Base-by-base conservation (phyloP, 2,888 invertebrate genomes). In the Lamproptera curius region DNA sequence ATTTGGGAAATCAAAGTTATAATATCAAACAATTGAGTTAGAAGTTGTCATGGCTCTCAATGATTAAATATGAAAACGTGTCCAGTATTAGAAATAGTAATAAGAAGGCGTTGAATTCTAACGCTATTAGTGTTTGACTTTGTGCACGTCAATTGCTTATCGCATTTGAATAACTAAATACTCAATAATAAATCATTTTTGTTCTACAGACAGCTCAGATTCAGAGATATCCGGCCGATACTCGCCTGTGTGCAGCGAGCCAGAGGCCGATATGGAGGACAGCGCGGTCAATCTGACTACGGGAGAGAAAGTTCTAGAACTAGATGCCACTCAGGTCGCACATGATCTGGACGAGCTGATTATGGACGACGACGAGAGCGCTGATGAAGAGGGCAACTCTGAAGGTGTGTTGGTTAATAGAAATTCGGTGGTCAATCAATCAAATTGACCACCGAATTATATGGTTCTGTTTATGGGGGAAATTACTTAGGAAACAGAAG, bases 201-300 rank as follows among this genome's bases (percentile, higher is more conserved):
- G 39, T 39, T 17, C 56, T 56, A 1, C 67, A 88, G 88, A 86
- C 31, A 84, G 80, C 58, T 89, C 89, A 1, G 90, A 90, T 67
- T 88, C 88, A 0, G 88, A 89, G 55, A 74, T 86, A 55, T 91
- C 91, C 0, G 90, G 90, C 14, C 89, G 90, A 41, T 91, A 91
- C 65, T 92, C 92, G 44, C 92, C 92, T 0, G 90, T 92, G 15
- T 92, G 92, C 61, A 92, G 91, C 57, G 86, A 85, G 15, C 66
- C 66, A 15, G 85, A 83, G 10, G 67, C 59, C 1, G 82, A 78
- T 10, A 59, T 63, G 1, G 66, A 65, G 1, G 66, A 65, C 37
- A n/a, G n/a, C n/a, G 61, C 57, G 9, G 55, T 20, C 5, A 54
- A 43, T 11, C 39, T 41, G 17, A 37, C 35, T 4, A 37, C 42